These are phyloP conservation scores for Trachelipus rathkii DNA, from an alignment of 1,140 invertebrate species.

Conservation along the genomic window DNA sequence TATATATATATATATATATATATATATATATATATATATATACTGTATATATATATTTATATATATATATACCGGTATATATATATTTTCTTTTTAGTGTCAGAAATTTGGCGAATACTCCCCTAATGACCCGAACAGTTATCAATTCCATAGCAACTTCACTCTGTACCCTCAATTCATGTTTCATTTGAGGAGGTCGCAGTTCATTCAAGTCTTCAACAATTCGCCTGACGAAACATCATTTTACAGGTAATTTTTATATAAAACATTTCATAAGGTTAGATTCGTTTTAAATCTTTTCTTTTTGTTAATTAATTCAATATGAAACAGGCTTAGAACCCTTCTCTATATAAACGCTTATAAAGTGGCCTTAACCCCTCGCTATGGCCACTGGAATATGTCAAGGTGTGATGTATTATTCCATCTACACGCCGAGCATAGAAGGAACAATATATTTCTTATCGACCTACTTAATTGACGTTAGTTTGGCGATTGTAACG, in stretches of 20 bases:
- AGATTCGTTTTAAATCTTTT: too few species aligned
- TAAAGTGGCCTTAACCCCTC: too few species aligned
- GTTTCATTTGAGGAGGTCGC: conserved; percentile 96
- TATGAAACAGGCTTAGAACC: too few species aligned
- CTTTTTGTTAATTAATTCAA: too few species aligned
- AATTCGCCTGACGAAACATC: conserved; percentile 99
- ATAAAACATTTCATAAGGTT: neutral
- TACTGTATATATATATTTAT: conserved; percentile 16
- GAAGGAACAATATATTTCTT: too few species aligned
- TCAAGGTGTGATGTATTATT: too few species aligned
- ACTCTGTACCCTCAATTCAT: conserved; percentile 98
- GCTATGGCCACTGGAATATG: too few species aligned
- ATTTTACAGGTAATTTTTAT: conserved; percentile 75
- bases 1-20: conserved; percentile 44
- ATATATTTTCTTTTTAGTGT: conserved; percentile 63
- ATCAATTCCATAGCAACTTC: conserved; percentile 93
- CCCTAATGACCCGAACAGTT: conserved; percentile 95
- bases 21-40: conserved; percentile 26
- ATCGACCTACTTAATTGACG: too few species aligned
- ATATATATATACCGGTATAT: neutral
- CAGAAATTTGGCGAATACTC: conserved; percentile 98
- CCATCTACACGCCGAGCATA: too few species aligned
- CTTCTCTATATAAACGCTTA: too few species aligned
- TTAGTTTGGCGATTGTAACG: too few species aligned
- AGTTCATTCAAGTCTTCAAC: conserved; percentile 99